Percentiles rank a stretch among this genome's conserved stretches.
Conservation (phyloP, 1,140 invertebrate species). For the Chymomyza costata region DNA sequence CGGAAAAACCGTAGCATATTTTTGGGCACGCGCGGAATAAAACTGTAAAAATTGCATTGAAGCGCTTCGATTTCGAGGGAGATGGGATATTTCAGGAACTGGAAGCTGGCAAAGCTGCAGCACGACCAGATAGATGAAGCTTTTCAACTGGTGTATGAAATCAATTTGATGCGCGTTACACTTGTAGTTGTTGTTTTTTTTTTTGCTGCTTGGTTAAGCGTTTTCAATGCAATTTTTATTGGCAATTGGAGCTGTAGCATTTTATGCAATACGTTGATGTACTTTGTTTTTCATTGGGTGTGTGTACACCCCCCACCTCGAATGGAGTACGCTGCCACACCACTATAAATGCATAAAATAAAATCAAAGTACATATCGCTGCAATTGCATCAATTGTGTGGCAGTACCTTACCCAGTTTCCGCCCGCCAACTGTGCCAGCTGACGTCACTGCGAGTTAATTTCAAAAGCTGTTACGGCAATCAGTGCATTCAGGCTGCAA, state of each 20-base stretch:
- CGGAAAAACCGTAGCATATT: constrained; percentile 56
- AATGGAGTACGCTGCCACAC: constrained; percentile 3
- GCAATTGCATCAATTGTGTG: constrained; percentile 68
- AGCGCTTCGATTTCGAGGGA: constrained; percentile 50
- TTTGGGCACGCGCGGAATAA: constrained; percentile 35
- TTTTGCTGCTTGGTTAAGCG: constrained; percentile 70
- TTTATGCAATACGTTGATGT: constrained; percentile 29
- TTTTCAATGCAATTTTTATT: constrained; percentile 73
- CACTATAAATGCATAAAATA: constrained; percentile 62
- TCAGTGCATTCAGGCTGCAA: constrained; percentile 61
- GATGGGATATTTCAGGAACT: too few species aligned
- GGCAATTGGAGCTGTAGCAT: constrained; percentile 48
- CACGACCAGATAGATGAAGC: too few species aligned
- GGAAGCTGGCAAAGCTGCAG: too few species aligned
- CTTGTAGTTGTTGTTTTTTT: too few species aligned
- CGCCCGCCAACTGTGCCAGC: constrained; percentile 16
- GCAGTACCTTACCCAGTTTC: not conserved
- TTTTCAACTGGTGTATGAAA: constrained; percentile 41
- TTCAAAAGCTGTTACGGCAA: constrained; percentile 69
- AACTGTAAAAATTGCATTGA: constrained; percentile 24
- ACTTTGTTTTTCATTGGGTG: constrained; percentile 1
- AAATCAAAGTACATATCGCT: constrained; percentile 70
- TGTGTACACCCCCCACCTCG: constrained; percentile 9
- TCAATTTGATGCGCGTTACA: constrained; percentile 71
- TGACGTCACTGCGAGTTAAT: constrained; percentile 48